Evolutionary conservation across 1,140 invertebrate genomes (phyloP), one percentile per base, ranked within the genome.

Genomic region (Episyrphus balteatus): DNA sequence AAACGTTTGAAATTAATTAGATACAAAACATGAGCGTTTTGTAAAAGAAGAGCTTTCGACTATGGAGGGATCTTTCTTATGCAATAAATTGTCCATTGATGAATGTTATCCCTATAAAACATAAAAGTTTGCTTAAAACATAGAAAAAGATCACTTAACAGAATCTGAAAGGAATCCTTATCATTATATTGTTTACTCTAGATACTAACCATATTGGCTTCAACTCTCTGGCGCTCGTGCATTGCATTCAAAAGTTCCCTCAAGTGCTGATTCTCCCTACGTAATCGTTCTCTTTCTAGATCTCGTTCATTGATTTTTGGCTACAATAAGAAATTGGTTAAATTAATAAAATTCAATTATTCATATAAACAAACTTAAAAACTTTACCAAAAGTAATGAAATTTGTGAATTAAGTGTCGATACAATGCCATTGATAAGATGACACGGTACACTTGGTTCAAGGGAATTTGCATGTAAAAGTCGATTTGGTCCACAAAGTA

Each of bases 251-350:
- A 66, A 58, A 81, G 78, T 64, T 88, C 86, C 53, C 83, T 73
- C 42, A 76, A 78, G 55, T 75, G 74, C 49, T 82, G 78, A 50
- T 87, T 68, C 63, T 88, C 84, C 50, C 78, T 77, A 26, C 84
- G 74, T 52, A 87, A 66, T 46, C 77, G 75, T 53, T 85, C 82
- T 39, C 81, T 70, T 62, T 89, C 85, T 56, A 86, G 83, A 60
- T 88, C 85, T 51, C 78, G 71, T 52, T 81, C 77, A 62, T 80
- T 83, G 45, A 86, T 75, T 49, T 83, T 76, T 64, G 78, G 79
- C 84, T 88, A 58, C 13, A 67, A 55, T 42, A 50, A 18, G 21
- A 50, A 43, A 54, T 31, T 49, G 49, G 15, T 42, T n/a, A 53
- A 37, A 36, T n/a, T n/a, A n/a, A 43, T 43, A n/a, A 47, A 26